A percentile compares a stretch with the other conserved stretches of the same genome.
Evolutionary conservation across 2,797 vertebrate species (phyloP).

Genomic region (Sternarchorhynchus goeldii): DNA sequence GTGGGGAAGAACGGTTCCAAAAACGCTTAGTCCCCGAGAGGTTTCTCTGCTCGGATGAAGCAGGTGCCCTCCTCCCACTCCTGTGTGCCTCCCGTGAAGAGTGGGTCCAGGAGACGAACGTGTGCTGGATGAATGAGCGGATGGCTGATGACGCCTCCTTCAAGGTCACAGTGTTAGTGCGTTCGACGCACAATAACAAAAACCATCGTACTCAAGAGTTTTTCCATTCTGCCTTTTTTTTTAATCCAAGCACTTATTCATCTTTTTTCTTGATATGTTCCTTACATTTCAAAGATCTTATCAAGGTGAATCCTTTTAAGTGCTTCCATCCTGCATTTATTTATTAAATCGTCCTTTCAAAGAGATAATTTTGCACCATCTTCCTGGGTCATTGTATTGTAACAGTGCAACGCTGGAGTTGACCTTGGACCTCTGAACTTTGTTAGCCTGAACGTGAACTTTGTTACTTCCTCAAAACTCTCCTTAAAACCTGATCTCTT

Average conservation of each 20-base stretch:
- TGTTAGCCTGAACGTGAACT: too few relatives aligned
- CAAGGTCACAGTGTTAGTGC: slow-evolving; percentile 33
- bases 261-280: not conserved
- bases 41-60: slow-evolving; percentile 4
- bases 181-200: not conserved
- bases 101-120: slow-evolving; percentile 14
- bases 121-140: slow-evolving; percentile 15
- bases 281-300: not conserved
- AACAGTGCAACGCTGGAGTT: too few relatives aligned
- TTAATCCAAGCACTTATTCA: not conserved
- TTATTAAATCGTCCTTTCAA: not conserved
- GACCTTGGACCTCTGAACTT: too few relatives aligned
- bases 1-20: slow-evolving; percentile 1
- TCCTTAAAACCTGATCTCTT: not conserved
- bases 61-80: not conserved
- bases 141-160: slow-evolving; percentile 25
- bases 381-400: too few relatives aligned
- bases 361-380: too few relatives aligned
- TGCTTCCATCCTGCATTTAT: not conserved
- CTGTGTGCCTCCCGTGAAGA: slow-evolving; percentile 6
- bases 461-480: not conserved
- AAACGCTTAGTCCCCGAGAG: not conserved
- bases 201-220: not conserved
- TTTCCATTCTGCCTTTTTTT: not conserved
- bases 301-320: not conserved